These are phyloP conservation scores for Polydrusus tereticollis DNA, from an alignment of 2,888 invertebrate species.

Conservation along the genomic window DNA sequence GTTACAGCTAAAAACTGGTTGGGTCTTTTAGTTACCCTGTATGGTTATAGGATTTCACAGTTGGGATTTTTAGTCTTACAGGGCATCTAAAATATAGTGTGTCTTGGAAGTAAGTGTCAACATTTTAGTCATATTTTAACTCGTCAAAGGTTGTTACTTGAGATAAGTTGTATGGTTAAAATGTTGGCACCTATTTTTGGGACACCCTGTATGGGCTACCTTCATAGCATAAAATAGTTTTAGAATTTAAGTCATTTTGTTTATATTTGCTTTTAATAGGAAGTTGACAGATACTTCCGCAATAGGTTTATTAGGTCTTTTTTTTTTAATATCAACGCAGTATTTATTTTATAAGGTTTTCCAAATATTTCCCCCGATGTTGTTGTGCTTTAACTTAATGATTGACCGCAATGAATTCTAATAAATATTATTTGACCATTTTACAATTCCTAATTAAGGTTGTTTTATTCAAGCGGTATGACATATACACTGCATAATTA, in stretches of 20 bases:
- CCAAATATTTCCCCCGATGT: slow-evolving; percentile 12
- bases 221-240: slow-evolving; percentile 20
- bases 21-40: slow-evolving; percentile 13
- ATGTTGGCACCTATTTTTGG: too few relatives aligned
- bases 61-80: not conserved
- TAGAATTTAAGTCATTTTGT: slow-evolving; percentile 43
- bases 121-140: too few relatives aligned
- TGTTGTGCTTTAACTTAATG: slow-evolving; percentile 9
- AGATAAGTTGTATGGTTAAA: too few relatives aligned
- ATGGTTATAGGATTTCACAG: not conserved
- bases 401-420: not conserved
- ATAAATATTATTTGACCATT: slow-evolving; percentile 1
- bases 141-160: too few relatives aligned
- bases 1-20: not conserved
- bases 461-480: slow-evolving; percentile 8
- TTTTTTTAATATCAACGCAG: slow-evolving; percentile 34
- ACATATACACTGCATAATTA: not conserved
- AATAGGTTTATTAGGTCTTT: not conserved
- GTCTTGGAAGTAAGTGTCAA: too few relatives aligned
- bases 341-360: slow-evolving; percentile 46
- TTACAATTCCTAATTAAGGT: not conserved
- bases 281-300: slow-evolving; percentile 6
- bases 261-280: slow-evolving; percentile 29
- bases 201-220: not conserved
- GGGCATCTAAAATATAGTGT: not conserved